Base-by-base conservation (phyloP, 2,888 invertebrate genomes). In the Leuctra nigra region DNA sequence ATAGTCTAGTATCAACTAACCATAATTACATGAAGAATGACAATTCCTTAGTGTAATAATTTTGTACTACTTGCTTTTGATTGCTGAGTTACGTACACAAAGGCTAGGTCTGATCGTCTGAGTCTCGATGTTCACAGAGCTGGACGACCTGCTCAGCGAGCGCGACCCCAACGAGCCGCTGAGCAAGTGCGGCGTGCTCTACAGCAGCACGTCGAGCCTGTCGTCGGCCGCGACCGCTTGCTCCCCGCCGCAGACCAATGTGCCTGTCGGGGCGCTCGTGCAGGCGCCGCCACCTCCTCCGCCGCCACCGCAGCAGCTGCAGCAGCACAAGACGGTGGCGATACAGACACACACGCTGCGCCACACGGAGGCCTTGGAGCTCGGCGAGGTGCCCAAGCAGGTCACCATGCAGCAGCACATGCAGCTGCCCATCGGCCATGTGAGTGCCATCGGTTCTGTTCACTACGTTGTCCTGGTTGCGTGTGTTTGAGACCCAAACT, bases 181-280 rank as follows among this genome's bases (percentile, higher is more conserved):
- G 44, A 53, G 47, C 36, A 52, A 55, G 25, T 53, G 57, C 44
- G 59, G 59, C 29, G 55, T 58, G 38, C 23, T 58, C 25, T 65
- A 64, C 56, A 65, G 65, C 59, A 65, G 64, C 56, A 63, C 64
- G 20, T 64, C 65, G 18, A 64, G 63, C 24, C 60, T 63, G 50
- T 64, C 63, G 9, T 62, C 62, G 56, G 62, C 63, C 55, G 62
- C 63, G 29, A 63, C 63, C 22, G 60, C 63, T 16, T 59, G 62
- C 39, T 58, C 62, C 9, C 62, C 58, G 36, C 56, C 50, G 24
- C 61, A 48, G 55, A 13, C 13, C 48, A n/a, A 48, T 29, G 46
- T n/a, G n/a, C n/a, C n/a, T n/a, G n/a, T n/a, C n/a, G n/a, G 18
- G 14, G 22, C 44, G 18, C 20, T 20, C n/a, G 18, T n/a, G 9